These are phyloP conservation scores for Xylocampa areola DNA, from an alignment of 2,888 invertebrate species.

Conservation along the genomic window DNA sequence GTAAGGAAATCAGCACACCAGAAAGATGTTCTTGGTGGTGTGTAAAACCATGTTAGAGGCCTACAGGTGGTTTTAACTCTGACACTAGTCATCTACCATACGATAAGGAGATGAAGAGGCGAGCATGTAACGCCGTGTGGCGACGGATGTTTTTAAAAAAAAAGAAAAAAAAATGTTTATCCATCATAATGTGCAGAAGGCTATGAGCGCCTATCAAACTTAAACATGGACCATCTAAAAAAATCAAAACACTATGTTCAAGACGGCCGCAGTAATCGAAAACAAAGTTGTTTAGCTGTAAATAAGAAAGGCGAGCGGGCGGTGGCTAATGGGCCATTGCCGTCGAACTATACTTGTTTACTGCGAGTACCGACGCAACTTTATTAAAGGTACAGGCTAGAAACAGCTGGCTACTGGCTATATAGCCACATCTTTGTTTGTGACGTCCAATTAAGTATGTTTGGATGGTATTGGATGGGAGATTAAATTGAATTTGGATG, in stretches of 20 bases:
- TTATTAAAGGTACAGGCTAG: constrained; percentile 62
- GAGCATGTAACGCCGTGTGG: too few relatives aligned
- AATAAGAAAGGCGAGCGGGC: constrained; percentile 76
- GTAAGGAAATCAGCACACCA: too few relatives aligned
- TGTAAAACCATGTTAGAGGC: too few relatives aligned
- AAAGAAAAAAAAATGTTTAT: too few relatives aligned
- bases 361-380: constrained; percentile 56
- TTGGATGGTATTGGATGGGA: background rate
- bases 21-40: too few relatives aligned
- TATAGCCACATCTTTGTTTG: constrained; percentile 43
- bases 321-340: constrained; percentile 76
- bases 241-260: constrained; percentile 33
- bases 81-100: too few relatives aligned
- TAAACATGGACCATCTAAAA: background rate
- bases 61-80: too few relatives aligned
- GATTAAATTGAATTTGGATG: background rate
- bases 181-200: too few relatives aligned
- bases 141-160: too few relatives aligned
- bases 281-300: constrained; percentile 72
- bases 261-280: constrained; percentile 63
- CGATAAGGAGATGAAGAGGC: too few relatives aligned
- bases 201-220: too few relatives aligned
- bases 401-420: constrained; percentile 56
- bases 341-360: constrained; percentile 70
- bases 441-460: constrained; percentile 31